Conservation (phyloP, 2,888 invertebrate species). For the Trissolcus japonicus region DNA sequence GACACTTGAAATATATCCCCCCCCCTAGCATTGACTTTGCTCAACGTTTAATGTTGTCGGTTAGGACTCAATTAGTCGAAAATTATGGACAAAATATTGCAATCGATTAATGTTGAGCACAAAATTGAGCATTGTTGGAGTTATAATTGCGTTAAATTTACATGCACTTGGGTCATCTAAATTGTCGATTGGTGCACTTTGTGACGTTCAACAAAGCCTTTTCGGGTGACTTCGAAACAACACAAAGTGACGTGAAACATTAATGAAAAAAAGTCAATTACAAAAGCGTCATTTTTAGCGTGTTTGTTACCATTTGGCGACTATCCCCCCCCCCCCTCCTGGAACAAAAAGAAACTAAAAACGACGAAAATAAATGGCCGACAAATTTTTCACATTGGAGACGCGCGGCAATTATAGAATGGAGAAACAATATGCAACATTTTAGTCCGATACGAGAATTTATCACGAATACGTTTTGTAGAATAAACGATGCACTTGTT, state of each 20-base stretch:
- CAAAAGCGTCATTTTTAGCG: not conserved
- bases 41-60: too few relatives aligned
- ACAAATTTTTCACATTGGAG: slow-evolving; percentile 15
- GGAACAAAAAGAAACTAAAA: not conserved
- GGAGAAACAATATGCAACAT: slow-evolving; percentile 39
- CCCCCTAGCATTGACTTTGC: too few relatives aligned
- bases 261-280: slow-evolving; percentile 16
- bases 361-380: slow-evolving; percentile 9
- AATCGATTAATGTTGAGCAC: slow-evolving; percentile 9
- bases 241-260: slow-evolving; percentile 10
- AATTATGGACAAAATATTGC: not conserved
- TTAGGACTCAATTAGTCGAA: too few relatives aligned
- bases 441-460: slow-evolving; percentile 34
- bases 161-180: slow-evolving; percentile 30
- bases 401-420: slow-evolving; percentile 29
- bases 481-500: slow-evolving; percentile 51
- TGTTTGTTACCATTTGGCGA: not conserved
- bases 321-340: not conserved
- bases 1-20: too few relatives aligned
- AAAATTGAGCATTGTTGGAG: slow-evolving; percentile 30
- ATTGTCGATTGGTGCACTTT: slow-evolving; percentile 29
- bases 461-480: slow-evolving; percentile 53
- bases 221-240: slow-evolving; percentile 17
- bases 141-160: slow-evolving; percentile 33
- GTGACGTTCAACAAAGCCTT: slow-evolving; percentile 21